These are phyloP conservation scores for Zoanthus solanderi DNA, from an alignment of 92 coral and sea anemone species.

Conservation along the genomic window DNA sequence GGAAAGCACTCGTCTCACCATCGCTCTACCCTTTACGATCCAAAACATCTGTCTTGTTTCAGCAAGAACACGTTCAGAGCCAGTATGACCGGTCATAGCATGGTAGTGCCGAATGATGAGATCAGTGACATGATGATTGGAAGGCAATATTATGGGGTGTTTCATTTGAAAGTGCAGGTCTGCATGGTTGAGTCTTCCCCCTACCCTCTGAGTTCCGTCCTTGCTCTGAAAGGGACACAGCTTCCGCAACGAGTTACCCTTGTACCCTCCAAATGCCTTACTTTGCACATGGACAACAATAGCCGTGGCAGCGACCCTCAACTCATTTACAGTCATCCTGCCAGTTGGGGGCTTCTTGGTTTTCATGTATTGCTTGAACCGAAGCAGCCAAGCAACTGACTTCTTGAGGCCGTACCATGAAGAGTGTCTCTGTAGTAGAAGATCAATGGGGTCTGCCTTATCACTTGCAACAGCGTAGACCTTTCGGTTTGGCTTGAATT, in stretches of 20 bases:
- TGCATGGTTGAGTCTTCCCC: constrained; percentile 51
- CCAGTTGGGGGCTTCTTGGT: constrained; percentile 37
- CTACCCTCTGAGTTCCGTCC: constrained; percentile 53
- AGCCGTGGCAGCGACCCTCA: constrained; percentile 48
- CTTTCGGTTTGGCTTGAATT: not conserved
- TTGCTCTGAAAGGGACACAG: constrained; percentile 49
- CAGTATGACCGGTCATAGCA: constrained; percentile 18
- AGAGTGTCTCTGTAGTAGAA: constrained; percentile 52
- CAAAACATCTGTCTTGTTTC: constrained; percentile 50
- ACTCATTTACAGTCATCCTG: constrained; percentile 52
- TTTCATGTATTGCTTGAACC: constrained; percentile 58
- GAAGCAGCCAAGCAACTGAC: constrained; percentile 64
- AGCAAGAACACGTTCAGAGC: constrained; percentile 26
- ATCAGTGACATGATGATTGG: constrained; percentile 18
- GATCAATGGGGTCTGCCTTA: constrained; percentile 56
- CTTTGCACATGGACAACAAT: constrained; percentile 52
- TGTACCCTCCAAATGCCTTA: constrained; percentile 41
- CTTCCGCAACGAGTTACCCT: constrained; percentile 47
- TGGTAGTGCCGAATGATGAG: constrained; percentile 10
- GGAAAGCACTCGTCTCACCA: constrained; percentile 48
- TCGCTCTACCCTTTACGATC: constrained; percentile 61
- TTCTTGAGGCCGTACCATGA: constrained; percentile 56
- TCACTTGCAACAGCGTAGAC: not conserved
- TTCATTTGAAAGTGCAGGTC: constrained; percentile 23
- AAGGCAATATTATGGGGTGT: constrained; percentile 31